Percentiles rank a stretch among this genome's conserved stretches.
phyloP scores from a whole-genome alignment of 2,797 vertebrate species.

The Borostomias antarcticus region DNA sequence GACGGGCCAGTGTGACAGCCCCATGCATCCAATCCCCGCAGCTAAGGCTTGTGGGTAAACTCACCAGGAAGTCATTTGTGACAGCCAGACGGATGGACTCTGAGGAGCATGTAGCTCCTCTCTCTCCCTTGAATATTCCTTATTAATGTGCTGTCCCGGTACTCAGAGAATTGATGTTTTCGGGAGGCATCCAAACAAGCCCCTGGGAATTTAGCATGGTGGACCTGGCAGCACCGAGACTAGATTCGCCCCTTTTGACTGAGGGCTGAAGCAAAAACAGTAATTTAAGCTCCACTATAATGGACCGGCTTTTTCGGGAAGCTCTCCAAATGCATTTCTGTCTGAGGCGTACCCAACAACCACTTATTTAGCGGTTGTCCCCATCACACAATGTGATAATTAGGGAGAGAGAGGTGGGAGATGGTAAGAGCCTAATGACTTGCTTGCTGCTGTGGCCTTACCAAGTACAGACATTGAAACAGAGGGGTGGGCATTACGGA shows the following conservation, averaged over 20 bases:
- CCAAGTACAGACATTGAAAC: constrained; percentile 25
- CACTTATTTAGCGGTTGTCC: constrained; percentile 41
- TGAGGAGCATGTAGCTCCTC: constrained; percentile 26
- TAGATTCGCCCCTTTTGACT: constrained; percentile 52
- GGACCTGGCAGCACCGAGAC: constrained; percentile 33
- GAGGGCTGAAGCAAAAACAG: constrained; percentile 64
- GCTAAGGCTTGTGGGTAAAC: constrained; percentile 43
- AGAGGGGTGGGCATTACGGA: not conserved
- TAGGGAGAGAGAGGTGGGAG: constrained; percentile 20
- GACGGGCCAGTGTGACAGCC: constrained; percentile 41
- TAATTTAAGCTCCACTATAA: constrained; percentile 57
- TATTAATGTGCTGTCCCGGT: constrained; percentile 40
- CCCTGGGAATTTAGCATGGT: constrained; percentile 53
- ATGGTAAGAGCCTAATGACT: constrained; percentile 28
- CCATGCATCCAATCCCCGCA: constrained; percentile 29
- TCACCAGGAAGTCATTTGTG: constrained; percentile 25
- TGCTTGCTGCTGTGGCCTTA: constrained; percentile 1
- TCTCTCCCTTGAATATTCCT: constrained; percentile 24
- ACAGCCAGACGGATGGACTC: constrained; percentile 3
- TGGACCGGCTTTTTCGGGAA: constrained; percentile 40
- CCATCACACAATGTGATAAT: constrained; percentile 48
- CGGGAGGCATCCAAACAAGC: constrained; percentile 50
- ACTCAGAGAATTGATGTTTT: constrained; percentile 42
- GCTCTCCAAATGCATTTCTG: constrained; percentile 38
- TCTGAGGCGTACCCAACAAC: constrained; percentile 37